phyloP scores from a whole-genome alignment of 2,113 vertebrate species.

The Gasterosteus nipponicus region DNA sequence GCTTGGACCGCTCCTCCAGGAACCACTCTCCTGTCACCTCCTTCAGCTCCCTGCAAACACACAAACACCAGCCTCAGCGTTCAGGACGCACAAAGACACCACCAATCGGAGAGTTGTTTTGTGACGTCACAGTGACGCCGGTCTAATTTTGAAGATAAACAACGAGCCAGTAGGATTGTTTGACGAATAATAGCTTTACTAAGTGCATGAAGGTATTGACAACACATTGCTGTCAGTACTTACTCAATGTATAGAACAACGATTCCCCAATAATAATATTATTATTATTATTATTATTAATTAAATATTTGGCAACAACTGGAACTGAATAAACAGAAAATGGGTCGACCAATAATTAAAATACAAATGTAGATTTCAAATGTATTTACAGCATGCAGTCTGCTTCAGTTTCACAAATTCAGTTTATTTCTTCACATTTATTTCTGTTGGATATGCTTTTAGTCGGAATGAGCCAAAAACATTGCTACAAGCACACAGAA shows the following conservation, averaged over 20 bases:
- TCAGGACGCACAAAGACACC: neutral
- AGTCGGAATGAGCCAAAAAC: neutral
- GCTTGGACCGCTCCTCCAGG: slow-evolving; percentile 93
- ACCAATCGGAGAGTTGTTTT: neutral
- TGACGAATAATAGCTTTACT: neutral
- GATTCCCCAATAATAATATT: neutral
- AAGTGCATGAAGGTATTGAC: neutral
- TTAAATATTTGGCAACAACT: neutral
- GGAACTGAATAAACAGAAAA: neutral
- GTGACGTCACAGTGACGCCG: neutral
- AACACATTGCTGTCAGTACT: neutral
- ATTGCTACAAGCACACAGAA: neutral
- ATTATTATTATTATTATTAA: neutral
- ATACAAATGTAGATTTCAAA: neutral
- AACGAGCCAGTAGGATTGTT: neutral
- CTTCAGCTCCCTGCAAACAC: slow-evolving; percentile 86
- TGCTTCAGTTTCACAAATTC: neutral
- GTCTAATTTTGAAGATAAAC: neutral
- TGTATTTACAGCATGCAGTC: neutral
- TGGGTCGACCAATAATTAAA: neutral
- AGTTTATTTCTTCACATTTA: neutral
- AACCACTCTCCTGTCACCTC: slow-evolving; percentile 97
- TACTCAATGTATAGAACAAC: neutral
- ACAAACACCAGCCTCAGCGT: neutral
- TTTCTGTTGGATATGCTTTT: neutral